phyloP scores from a whole-genome alignment of 2,113 vertebrate genomes.

The Panthera uncia region DNA sequence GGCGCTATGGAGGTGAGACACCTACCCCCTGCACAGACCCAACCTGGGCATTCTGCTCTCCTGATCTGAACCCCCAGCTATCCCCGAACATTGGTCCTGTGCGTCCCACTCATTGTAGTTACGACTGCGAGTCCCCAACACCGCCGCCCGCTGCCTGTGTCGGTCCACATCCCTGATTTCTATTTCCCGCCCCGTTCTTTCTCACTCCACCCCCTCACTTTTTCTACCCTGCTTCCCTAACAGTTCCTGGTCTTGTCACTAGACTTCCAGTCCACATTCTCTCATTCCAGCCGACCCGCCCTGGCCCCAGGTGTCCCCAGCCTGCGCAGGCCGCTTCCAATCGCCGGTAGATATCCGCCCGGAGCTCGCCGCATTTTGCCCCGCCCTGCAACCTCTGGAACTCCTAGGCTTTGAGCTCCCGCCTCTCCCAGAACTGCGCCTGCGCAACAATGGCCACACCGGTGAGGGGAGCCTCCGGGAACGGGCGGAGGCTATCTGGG shows the following conservation, averaged over 20 bases:
- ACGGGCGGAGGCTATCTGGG: not conserved
- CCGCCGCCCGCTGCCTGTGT: not conserved
- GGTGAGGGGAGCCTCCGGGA: slow-evolving; percentile 39
- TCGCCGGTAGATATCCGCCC: slow-evolving; percentile 85
- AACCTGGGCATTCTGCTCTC: not conserved
- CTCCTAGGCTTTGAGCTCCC: slow-evolving; percentile 82
- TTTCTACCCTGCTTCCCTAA: not conserved
- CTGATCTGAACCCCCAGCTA: not conserved
- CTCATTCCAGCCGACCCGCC: slow-evolving; percentile 50
- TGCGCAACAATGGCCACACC: slow-evolving; percentile 87
- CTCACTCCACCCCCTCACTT: not conserved
- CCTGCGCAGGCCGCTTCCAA: slow-evolving; percentile 75
- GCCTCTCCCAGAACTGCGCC: slow-evolving; percentile 19
- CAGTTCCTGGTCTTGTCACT: not conserved
- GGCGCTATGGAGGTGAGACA: slow-evolving; percentile 78
- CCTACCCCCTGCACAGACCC: not conserved
- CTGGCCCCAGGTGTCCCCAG: slow-evolving; percentile 53
- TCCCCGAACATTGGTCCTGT: not conserved
- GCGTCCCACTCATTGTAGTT: not conserved
- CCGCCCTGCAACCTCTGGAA: slow-evolving; percentile 67
- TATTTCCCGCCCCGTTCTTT: not conserved
- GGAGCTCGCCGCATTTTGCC: slow-evolving; percentile 48
- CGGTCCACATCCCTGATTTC: not conserved
- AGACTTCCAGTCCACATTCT: not conserved
- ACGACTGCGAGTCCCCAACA: not conserved